A percentile compares a stretch with the other conserved stretches of the same genome.
These are phyloP conservation scores for Pangasianodon hypophthalmus DNA, from an alignment of 2,113 vertebrate species.

Conservation along the genomic window DNA sequence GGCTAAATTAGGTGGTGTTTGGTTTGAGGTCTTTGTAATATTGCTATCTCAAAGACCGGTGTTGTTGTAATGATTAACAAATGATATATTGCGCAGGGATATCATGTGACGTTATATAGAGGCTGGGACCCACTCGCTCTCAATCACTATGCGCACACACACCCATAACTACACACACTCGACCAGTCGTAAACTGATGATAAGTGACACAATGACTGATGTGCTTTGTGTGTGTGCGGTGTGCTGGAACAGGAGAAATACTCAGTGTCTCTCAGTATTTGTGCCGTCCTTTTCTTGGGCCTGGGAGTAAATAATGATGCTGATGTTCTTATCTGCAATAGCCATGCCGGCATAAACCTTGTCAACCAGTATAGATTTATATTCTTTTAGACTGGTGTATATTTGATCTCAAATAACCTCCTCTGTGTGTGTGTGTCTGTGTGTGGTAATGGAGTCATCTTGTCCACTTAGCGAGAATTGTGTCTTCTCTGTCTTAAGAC, in stretches of 20 bases:
- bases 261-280: neutral
- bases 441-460: neutral
- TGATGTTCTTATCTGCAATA: neutral
- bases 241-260: neutral
- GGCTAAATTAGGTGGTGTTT: neutral
- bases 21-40: neutral
- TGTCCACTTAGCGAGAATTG: no score
- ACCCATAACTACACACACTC: neutral
- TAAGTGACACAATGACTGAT: neutral
- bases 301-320: neutral
- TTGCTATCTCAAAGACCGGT: neutral
- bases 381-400: neutral
- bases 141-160: neutral
- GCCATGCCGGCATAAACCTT: neutral
- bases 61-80: neutral
- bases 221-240: neutral
- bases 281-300: neutral
- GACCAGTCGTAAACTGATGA: neutral
- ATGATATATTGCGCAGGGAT: neutral
- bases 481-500: neutral
- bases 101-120: neutral
- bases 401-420: neutral
- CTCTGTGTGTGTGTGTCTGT: conserved; percentile 6
- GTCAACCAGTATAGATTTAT: neutral
- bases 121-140: neutral